Percentiles rank a stretch among this genome's conserved stretches.
Evolutionary conservation across 2,797 vertebrate genomes (phyloP).

Genomic region (Anguilla obscura): DNA sequence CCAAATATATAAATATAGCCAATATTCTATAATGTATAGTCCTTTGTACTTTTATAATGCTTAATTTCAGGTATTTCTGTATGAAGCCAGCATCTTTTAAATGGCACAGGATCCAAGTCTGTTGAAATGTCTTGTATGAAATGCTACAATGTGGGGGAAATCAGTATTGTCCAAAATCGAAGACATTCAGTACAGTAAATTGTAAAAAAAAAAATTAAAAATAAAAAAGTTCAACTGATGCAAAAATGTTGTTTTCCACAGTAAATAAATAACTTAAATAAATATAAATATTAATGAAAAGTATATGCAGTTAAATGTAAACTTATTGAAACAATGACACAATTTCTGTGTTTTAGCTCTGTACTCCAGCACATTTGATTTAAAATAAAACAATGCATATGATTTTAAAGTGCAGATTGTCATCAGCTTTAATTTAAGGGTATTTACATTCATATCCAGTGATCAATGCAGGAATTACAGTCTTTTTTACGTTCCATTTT

Average conservation of each 20-base stretch:
- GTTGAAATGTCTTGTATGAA: background rate
- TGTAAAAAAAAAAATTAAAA: background rate
- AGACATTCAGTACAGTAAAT: background rate
- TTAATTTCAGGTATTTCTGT: slow-evolving; percentile 1
- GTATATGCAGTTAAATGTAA: background rate
- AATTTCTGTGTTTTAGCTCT: too few relatives aligned
- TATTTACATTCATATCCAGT: too few relatives aligned
- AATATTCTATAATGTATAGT: background rate
- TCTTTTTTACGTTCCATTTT: too few relatives aligned
- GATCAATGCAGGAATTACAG: too few relatives aligned
- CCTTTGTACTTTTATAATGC: slow-evolving; percentile 10
- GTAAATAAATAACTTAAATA: background rate
- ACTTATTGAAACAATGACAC: too few relatives aligned
- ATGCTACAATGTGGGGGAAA: background rate
- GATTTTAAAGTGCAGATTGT: too few relatives aligned
- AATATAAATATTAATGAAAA: background rate
- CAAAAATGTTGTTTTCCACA: background rate
- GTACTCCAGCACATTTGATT: too few relatives aligned
- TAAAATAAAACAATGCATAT: too few relatives aligned
- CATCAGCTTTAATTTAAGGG: too few relatives aligned
- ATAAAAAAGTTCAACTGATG: background rate
- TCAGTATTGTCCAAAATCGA: background rate
- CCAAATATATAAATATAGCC: background rate
- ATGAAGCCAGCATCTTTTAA: background rate
- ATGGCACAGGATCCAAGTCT: background rate